phyloP scores from a whole-genome alignment of 2,888 invertebrate species.

The Schrankia costaestrigalis region DNA sequence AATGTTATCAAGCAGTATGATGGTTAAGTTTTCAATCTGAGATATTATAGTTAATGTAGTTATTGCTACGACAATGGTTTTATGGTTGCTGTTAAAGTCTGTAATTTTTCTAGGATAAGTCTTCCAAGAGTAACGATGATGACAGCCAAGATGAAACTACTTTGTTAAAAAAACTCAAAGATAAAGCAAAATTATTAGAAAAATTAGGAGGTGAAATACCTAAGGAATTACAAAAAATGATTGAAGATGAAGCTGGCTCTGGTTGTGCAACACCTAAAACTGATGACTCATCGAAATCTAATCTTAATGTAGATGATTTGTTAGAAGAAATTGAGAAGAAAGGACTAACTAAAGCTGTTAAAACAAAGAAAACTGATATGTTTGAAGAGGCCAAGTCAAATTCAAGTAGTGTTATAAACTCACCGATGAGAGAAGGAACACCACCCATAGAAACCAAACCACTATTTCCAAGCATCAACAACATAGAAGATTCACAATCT shows the following conservation, averaged over 20 bases:
- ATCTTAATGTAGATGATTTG: slow-evolving; percentile 57
- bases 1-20: slow-evolving; percentile 54
- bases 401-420: slow-evolving; percentile 37
- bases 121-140: slow-evolving; percentile 44
- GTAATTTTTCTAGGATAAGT: slow-evolving; percentile 18
- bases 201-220: slow-evolving; percentile 78
- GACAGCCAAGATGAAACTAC: slow-evolving; percentile 62
- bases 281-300: slow-evolving; percentile 33
- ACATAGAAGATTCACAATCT: slow-evolving; percentile 42
- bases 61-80: not conserved
- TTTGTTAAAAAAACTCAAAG: slow-evolving; percentile 64
- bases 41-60: slow-evolving; percentile 15
- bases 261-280: slow-evolving; percentile 43
- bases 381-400: slow-evolving; percentile 39
- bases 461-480: slow-evolving; percentile 50
- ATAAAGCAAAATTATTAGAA: slow-evolving; percentile 75
- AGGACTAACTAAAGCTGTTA: slow-evolving; percentile 58
- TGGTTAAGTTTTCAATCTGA: slow-evolving; percentile 79
- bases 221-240: slow-evolving; percentile 68
- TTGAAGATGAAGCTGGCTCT: slow-evolving; percentile 53
- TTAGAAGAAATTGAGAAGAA: slow-evolving; percentile 68
- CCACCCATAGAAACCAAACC: slow-evolving; percentile 45
- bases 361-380: slow-evolving; percentile 44
- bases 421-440: slow-evolving; percentile 41
- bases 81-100: not conserved